Percentiles rank a stretch among this genome's conserved stretches.
Evolutionary conservation across 2,113 vertebrate species (phyloP).

Genomic region (Syngnathus scovelli): DNA sequence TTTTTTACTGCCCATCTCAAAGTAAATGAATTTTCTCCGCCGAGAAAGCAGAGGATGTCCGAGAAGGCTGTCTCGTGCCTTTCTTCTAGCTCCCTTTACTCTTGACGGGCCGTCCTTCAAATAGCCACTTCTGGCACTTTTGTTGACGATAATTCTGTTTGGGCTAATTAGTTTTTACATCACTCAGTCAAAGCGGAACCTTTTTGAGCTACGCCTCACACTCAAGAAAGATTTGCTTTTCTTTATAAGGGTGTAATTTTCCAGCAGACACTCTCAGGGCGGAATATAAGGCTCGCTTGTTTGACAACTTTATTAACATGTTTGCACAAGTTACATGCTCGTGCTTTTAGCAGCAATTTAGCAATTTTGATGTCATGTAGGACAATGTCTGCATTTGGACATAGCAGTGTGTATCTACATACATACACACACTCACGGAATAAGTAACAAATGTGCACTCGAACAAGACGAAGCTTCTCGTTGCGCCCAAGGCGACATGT

Average conservation of each 20-base stretch:
- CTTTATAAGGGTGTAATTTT: not conserved
- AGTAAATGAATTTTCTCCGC: slow-evolving; percentile 65
- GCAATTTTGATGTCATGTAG: not conserved
- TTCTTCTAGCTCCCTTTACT: slow-evolving; percentile 7
- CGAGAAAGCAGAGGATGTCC: slow-evolving; percentile 29
- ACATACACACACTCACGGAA: too few species aligned
- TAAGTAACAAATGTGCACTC: not conserved
- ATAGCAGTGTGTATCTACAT: too few species aligned
- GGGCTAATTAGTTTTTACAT: not conserved
- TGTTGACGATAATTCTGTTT: slow-evolving; percentile 17
- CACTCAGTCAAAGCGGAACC: not conserved
- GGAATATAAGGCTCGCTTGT: not conserved
- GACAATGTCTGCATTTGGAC: not conserved
- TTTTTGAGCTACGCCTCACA: not conserved
- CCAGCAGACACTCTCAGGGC: not conserved
- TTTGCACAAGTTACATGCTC: not conserved
- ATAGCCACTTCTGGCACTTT: slow-evolving; percentile 3
- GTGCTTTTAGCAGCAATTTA: not conserved
- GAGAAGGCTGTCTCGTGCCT: slow-evolving; percentile 12
- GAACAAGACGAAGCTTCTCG: not conserved
- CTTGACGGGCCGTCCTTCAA: slow-evolving; percentile 6
- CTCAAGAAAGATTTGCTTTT: not conserved
- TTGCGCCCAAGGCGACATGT: not conserved
- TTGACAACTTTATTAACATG: slow-evolving; percentile 2
- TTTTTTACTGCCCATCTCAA: slow-evolving; percentile 53